Base-by-base conservation (phyloP, 2,797 vertebrate genomes). In the Dendrocincla fuliginosa region DNA sequence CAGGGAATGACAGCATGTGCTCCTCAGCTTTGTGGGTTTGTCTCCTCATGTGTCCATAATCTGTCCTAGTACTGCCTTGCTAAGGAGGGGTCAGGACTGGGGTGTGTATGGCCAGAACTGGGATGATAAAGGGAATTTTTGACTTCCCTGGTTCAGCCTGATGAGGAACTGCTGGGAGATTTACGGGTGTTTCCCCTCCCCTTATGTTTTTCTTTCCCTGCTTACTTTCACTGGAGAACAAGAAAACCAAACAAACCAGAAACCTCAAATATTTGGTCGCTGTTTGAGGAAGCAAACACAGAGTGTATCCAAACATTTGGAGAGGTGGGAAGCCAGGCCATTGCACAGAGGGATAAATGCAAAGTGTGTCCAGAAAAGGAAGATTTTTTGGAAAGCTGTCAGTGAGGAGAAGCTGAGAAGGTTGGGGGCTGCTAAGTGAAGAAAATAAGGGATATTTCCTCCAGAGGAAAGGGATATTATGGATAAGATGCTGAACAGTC, bases 1-100 rank as follows among this genome's bases (percentile, higher is more conserved):
- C 10, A 0, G 3, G 57, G 16, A 76, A 33, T 0, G 2, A 3
- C 64, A 86, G 9, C 14, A 11, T 0, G 3, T 2, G 16, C 18
- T 30, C 42, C 61, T 59, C 32, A 13, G 73, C 64, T 27, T 9
- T 47, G 27, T 10, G n/a, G 8, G 0, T 61, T 74, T 50, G 30
- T 39, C 28, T 55, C 30, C 52, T 16, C 3, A 0, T 1, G 2
- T 39, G 33, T 47, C 55, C 39, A 1, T 18, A 24, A 64, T 35
- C 65, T 33, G 9, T 39, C 60, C 56, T 11, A 4, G 33, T 1
- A 3, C 6, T 27, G 12, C 50, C 63, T 28, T 53, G 20, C 24
- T 24, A 3, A 6, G 5, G 5, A 23, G n/a, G n/a, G 35, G 33
- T 46, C 30, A 32, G 71, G 37, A 11, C 16, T 15, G 11, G 15